Percentiles rank a stretch among this genome's conserved stretches.
phyloP scores from a whole-genome alignment of 2,113 vertebrate species.

The Todiramphus saurophagus region DNA sequence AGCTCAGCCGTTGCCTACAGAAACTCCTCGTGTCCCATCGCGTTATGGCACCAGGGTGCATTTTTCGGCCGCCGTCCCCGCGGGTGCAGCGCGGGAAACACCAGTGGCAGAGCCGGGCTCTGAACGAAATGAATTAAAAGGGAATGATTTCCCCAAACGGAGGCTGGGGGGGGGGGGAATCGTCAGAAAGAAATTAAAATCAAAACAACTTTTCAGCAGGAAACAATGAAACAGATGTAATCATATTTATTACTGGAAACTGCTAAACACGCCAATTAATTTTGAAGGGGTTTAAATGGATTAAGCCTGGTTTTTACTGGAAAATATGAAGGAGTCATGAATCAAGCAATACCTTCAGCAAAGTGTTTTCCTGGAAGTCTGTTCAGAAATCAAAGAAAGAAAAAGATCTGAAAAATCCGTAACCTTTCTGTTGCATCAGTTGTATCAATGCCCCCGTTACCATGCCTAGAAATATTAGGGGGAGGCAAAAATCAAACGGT shows the following conservation, averaged over 20 bases:
- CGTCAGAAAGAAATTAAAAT: slow-evolving; percentile 51
- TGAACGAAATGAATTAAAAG: neutral
- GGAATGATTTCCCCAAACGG: slow-evolving; percentile 17
- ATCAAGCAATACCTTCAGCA: neutral
- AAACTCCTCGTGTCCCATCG: neutral
- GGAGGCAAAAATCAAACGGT: neutral
- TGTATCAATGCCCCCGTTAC: neutral
- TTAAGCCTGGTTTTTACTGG: neutral
- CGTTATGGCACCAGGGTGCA: fast-evolving
- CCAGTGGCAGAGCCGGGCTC: fast-evolving
- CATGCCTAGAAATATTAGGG: neutral
- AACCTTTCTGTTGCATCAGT: neutral
- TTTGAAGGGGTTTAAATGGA: slow-evolving; percentile 16
- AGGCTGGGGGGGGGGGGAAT: neutral
- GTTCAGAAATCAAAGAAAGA: neutral
- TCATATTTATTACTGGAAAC: slow-evolving; percentile 45
- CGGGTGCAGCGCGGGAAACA: neutral
- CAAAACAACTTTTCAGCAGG: slow-evolving; percentile 38
- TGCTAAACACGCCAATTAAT: slow-evolving; percentile 38
- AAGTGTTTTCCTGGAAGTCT: neutral
- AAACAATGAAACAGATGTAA: slow-evolving; percentile 42
- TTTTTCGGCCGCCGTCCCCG: neutral
- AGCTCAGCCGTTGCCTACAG: neutral
- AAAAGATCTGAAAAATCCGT: neutral
- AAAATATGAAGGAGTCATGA: slow-evolving; percentile 6